Conservation (phyloP, 2,797 vertebrate genomes). For the Eleutherodactylus coqui region DNA sequence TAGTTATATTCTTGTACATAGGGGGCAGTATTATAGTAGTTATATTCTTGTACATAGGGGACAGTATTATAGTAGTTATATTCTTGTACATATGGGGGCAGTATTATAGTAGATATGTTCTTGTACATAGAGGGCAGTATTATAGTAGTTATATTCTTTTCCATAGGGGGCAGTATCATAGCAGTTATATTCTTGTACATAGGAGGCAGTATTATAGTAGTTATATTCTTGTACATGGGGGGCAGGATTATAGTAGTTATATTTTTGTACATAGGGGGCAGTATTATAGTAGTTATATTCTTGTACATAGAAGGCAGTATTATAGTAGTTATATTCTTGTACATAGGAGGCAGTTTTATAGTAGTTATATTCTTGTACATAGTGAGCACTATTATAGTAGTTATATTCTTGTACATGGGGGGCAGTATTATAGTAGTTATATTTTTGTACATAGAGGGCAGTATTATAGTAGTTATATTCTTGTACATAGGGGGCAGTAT, state of each 20-base stretch:
- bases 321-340: conserved; percentile 22
- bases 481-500: background rate
- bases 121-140: background rate
- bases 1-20: background rate
- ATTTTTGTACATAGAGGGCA: background rate
- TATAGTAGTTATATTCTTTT: no score
- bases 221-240: no score
- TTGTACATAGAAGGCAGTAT: background rate
- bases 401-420: background rate
- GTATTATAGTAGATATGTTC: background rate
- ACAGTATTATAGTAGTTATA: background rate
- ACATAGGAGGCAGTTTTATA: conserved; percentile 5
- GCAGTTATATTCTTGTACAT: conserved; percentile 1
- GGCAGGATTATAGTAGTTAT: no score
- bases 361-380: background rate
- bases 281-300: conserved; percentile 16
- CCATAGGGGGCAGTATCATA: background rate
- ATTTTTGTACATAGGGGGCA: no score
- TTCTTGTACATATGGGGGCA: background rate
- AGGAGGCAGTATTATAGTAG: background rate
- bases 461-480: conserved; percentile 14
- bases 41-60: background rate
- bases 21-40: background rate
- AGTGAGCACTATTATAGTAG: background rate
- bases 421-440: conserved; percentile 1